phyloP scores from a whole-genome alignment of 2,797 vertebrate species.

The Crenuchus spilurus region DNA sequence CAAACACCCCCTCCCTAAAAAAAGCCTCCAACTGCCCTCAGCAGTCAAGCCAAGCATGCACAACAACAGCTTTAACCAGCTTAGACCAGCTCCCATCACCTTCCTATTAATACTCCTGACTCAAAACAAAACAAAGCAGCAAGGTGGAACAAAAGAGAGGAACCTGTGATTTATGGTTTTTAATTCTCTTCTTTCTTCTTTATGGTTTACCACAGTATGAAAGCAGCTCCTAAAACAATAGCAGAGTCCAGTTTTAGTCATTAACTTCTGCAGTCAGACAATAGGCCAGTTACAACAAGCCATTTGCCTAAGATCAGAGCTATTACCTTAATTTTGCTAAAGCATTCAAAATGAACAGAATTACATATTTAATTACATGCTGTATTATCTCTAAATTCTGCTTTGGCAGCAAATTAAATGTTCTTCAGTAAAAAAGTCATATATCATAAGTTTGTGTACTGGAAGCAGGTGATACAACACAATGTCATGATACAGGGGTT shows the following conservation, averaged over 20 bases:
- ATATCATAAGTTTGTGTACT: too few relatives aligned
- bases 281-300: too few relatives aligned
- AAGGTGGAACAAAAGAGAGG: slow-evolving; percentile 4
- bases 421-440: too few relatives aligned
- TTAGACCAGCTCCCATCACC: slow-evolving; percentile 13
- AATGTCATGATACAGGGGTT: too few relatives aligned
- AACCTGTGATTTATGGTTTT: not conserved
- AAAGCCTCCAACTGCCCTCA: not conserved
- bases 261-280: not conserved
- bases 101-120: not conserved
- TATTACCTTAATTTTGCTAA: too few relatives aligned
- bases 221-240: not conserved
- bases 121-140: slow-evolving; percentile 1
- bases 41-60: slow-evolving; percentile 10
- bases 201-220: not conserved
- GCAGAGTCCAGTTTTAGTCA: not conserved
- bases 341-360: too few relatives aligned
- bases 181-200: not conserved
- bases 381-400: too few relatives aligned
- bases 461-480: too few relatives aligned
- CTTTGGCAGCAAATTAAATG: too few relatives aligned
- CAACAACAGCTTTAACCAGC: slow-evolving; percentile 22
- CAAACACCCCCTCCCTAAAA: slow-evolving; percentile 6
- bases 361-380: too few relatives aligned
- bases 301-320: too few relatives aligned